Percentiles rank a stretch among this genome's conserved stretches.
These are phyloP conservation scores for Agrochola lychnidis DNA, from an alignment of 2,888 invertebrate species.

Conservation along the genomic window DNA sequence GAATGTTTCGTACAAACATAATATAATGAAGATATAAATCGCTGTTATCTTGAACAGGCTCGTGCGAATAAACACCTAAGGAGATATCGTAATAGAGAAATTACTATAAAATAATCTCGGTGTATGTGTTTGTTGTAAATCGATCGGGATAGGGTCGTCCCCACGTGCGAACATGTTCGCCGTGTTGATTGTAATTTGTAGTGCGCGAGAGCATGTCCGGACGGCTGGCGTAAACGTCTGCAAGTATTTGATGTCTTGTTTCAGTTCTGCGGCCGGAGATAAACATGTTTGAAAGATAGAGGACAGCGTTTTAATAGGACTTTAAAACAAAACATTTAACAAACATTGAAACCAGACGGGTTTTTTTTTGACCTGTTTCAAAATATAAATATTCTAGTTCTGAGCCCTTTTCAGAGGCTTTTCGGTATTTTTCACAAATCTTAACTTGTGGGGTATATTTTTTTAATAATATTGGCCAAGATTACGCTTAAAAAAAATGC, in stretches of 20 bases:
- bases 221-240: slow-evolving; percentile 78
- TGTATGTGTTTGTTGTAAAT: slow-evolving; percentile 83
- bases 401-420: too few species aligned
- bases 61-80: slow-evolving; percentile 68
- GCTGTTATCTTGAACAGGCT: slow-evolving; percentile 66
- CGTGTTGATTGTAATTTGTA: slow-evolving; percentile 90
- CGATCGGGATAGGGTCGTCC: slow-evolving; percentile 85
- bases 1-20: slow-evolving; percentile 56
- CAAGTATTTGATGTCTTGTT: slow-evolving; percentile 65
- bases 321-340: too few species aligned
- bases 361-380: too few species aligned
- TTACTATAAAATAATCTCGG: slow-evolving; percentile 86
- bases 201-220: slow-evolving; percentile 84
- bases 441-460: too few species aligned
- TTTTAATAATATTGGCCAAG: not conserved
- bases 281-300: slow-evolving; percentile 43
- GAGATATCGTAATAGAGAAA: slow-evolving; percentile 86
- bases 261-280: slow-evolving; percentile 33
- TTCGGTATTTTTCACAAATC: not conserved
- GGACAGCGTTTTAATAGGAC: slow-evolving; percentile 20
- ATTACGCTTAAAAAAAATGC: not conserved
- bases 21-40: slow-evolving; percentile 70
- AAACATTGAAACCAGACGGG: not conserved
- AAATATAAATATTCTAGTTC: too few species aligned
- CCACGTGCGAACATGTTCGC: slow-evolving; percentile 88